These are phyloP conservation scores for Acanthosepion pharaonis DNA, from an alignment of 2,888 invertebrate species.

Conservation along the genomic window DNA sequence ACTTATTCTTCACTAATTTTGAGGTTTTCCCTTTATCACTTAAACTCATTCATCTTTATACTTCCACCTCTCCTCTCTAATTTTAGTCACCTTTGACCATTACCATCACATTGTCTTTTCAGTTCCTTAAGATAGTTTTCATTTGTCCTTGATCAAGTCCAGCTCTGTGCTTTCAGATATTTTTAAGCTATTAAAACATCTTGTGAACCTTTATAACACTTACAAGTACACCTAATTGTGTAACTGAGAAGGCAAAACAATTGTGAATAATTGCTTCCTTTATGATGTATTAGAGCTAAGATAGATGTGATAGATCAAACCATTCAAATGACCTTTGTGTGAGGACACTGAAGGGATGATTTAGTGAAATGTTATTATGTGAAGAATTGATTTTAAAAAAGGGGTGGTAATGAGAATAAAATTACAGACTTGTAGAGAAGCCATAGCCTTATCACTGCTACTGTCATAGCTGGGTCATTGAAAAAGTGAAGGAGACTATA, in stretches of 20 bases:
- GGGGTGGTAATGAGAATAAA: not conserved
- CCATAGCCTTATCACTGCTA: not conserved
- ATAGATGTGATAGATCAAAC: not conserved
- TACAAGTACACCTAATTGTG: not conserved
- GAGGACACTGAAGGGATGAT: not conserved
- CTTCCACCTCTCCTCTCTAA: not conserved
- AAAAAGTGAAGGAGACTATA: not conserved
- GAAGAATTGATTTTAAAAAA: not conserved
- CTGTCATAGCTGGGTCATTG: not conserved
- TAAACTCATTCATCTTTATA: constrained; percentile 39
- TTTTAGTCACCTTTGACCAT: not conserved
- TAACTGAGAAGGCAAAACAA: not conserved
- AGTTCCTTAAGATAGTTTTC: not conserved
- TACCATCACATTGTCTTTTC: not conserved
- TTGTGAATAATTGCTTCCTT: not conserved
- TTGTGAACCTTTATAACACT: not conserved
- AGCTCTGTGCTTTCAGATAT: not conserved
- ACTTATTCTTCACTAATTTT: not conserved
- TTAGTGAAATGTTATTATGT: not conserved
- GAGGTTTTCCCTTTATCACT: not conserved
- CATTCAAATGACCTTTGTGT: not conserved
- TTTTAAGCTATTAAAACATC: not conserved
- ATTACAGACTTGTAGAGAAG: not conserved
- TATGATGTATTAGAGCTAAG: not conserved
- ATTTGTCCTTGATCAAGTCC: not conserved